These are phyloP conservation scores for Bibio marci DNA, from an alignment of 2,888 invertebrate genomes.

Conservation along the genomic window DNA sequence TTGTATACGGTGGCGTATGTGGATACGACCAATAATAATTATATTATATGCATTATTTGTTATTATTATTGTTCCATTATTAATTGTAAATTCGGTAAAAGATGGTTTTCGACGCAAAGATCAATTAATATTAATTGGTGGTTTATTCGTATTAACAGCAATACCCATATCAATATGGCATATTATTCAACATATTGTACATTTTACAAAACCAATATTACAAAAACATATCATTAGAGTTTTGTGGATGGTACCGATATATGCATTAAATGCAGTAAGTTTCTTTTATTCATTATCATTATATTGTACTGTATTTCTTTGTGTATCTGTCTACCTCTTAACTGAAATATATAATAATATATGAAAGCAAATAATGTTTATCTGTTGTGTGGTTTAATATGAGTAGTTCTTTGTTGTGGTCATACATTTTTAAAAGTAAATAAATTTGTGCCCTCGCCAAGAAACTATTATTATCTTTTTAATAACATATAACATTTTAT, in stretches of 20 bases:
- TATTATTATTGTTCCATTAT: conserved; percentile 66
- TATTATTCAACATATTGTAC: conserved; percentile 83
- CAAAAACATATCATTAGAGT: conserved; percentile 93
- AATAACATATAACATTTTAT: too few relatives aligned
- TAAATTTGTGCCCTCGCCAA: too few relatives aligned
- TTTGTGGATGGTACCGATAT: conserved; percentile 96
- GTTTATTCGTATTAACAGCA: conserved; percentile 79
- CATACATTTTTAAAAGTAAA: too few relatives aligned
- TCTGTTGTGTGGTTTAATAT: too few relatives aligned
- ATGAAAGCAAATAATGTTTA: too few relatives aligned
- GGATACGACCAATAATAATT: conserved; percentile 77
- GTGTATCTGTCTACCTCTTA: too few relatives aligned
- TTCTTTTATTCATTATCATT: neutral
- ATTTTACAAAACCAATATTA: conserved; percentile 79
- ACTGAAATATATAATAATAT: too few relatives aligned
- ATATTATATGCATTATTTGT: conserved; percentile 64
- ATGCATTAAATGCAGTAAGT: conserved; percentile 83
- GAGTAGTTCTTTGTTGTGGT: too few relatives aligned
- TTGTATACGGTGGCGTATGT: conserved; percentile 54
- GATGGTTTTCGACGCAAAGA: conserved; percentile 64
- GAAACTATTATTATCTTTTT: too few relatives aligned
- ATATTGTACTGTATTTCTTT: neutral
- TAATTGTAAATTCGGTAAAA: conserved; percentile 62
- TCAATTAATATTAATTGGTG: conserved; percentile 69
- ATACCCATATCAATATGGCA: conserved; percentile 89